phyloP scores from a whole-genome alignment of 2,113 vertebrate genomes.

The Etheostoma spectabile region DNA sequence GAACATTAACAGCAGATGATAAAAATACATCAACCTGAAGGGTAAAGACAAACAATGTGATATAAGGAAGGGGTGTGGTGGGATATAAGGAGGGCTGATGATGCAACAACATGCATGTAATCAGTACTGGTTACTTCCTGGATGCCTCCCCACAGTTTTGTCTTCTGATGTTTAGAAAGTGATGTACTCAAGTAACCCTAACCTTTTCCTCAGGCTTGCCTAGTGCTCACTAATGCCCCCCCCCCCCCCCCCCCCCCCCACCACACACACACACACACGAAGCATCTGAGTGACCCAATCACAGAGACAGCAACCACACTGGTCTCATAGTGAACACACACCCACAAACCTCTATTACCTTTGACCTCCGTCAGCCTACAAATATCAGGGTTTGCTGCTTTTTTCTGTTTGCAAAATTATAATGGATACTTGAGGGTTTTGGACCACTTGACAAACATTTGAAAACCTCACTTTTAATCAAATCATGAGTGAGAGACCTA shows the following conservation, averaged over 20 bases:
- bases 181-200: conserved; percentile 52
- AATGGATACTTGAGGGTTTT: neutral
- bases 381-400: no score
- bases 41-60: conserved; percentile 59
- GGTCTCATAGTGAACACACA: conserved; percentile 3
- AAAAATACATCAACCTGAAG: conserved; percentile 11
- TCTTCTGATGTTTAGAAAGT: conserved; percentile 41
- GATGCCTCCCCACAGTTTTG: conserved; percentile 1
- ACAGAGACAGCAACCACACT: no score
- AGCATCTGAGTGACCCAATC: no score
- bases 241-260: no score
- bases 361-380: neutral
- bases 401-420: no score
- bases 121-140: conserved; percentile 8
- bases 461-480: neutral
- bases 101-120: conserved; percentile 19
- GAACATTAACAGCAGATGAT: conserved; percentile 34
- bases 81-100: conserved; percentile 6
- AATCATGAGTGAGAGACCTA: no score
- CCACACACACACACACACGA: neutral
- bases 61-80: conserved; percentile 22
- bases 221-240: conserved; percentile 19
- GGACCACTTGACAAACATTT: neutral
- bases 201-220: conserved; percentile 37
- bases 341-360: conserved; percentile 28